A percentile compares a stretch with the other conserved stretches of the same genome.
Evolutionary conservation across 2,113 vertebrate genomes (phyloP).

Genomic region (Eudyptes chrysolophus): DNA sequence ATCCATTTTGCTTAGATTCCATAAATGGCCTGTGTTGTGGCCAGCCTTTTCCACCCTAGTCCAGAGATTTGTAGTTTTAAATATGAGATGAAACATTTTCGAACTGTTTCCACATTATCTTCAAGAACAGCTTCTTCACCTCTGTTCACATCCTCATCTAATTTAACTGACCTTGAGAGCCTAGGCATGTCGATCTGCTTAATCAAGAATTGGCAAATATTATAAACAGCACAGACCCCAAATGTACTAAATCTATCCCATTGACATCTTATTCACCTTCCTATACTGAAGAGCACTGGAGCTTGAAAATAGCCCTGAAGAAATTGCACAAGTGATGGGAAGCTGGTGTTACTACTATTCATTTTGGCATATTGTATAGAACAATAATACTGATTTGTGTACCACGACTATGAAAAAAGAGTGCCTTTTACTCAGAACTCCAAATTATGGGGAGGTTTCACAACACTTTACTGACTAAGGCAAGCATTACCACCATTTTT

Average conservation of each 20-base stretch:
- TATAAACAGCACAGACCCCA: conserved; percentile 12
- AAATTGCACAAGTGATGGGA: conserved; percentile 4
- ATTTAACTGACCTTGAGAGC: conserved; percentile 62
- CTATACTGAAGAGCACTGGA: conserved; percentile 4
- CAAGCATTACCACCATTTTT: not conserved
- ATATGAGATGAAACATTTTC: conserved; percentile 23
- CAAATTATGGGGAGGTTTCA: not conserved
- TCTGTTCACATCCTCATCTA: conserved; percentile 45
- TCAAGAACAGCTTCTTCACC: conserved; percentile 22
- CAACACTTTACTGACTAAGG: not conserved
- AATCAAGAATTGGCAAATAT: conserved; percentile 67
- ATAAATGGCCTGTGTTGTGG: not conserved
- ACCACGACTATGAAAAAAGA: not conserved
- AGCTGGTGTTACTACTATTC: not conserved
- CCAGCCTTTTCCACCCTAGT: not conserved
- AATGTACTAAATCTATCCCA: conserved; percentile 41
- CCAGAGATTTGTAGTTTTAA: conserved; percentile 23
- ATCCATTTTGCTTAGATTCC: not conserved
- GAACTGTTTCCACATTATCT: conserved; percentile 36
- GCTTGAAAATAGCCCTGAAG: conserved; percentile 46
- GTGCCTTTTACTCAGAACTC: not conserved
- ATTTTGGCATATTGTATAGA: conserved; percentile 1
- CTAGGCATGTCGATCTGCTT: conserved; percentile 16
- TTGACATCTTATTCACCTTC: conserved; percentile 51
- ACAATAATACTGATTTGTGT: conserved; percentile 3